These are phyloP conservation scores for Pleuronectes platessa DNA, from an alignment of 2,113 vertebrate species.

Conservation along the genomic window DNA sequence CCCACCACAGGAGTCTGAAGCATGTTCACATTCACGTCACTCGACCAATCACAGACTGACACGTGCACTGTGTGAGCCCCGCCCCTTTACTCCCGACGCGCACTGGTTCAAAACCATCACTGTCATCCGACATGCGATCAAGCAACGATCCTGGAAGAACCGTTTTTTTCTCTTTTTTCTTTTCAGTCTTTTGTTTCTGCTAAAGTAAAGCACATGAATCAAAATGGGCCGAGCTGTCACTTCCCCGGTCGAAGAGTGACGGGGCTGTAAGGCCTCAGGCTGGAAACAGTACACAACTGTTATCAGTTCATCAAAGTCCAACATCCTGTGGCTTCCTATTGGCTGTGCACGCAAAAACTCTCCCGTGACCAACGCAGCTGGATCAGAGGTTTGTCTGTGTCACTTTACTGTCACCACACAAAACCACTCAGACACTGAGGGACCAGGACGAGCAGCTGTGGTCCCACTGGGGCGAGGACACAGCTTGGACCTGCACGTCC, in stretches of 20 bases:
- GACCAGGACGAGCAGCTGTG: too few species aligned
- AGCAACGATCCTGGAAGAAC: too few species aligned
- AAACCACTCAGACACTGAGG: too few species aligned
- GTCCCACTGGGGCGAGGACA: too few species aligned
- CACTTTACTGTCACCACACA: too few species aligned
- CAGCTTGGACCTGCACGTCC: too few species aligned
- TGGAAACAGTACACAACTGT: conserved; percentile 54
- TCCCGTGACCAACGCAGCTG: too few species aligned
- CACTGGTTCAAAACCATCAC: too few species aligned
- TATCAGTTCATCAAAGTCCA: conserved; percentile 58
- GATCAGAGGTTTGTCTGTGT: too few species aligned
- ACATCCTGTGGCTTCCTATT: conserved; percentile 36
- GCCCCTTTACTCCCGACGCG: not conserved
- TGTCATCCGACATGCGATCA: too few species aligned
- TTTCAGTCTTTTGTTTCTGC: not conserved
- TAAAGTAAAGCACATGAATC: conserved; percentile 37
- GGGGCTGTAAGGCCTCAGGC: conserved; percentile 77
- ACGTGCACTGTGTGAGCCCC: conserved; percentile 35
- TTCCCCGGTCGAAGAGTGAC: conserved; percentile 20
- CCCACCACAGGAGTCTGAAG: conserved; percentile 47
- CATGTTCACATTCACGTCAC: conserved; percentile 75
- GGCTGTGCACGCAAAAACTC: not conserved
- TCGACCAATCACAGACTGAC: conserved; percentile 58
- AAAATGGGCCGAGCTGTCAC: conserved; percentile 14
- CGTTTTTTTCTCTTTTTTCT: not conserved